Evolutionary conservation across 2,797 vertebrate species (phyloP), one percentile per base, ranked within the genome.

Genomic region (Neoniphon sammara): DNA sequence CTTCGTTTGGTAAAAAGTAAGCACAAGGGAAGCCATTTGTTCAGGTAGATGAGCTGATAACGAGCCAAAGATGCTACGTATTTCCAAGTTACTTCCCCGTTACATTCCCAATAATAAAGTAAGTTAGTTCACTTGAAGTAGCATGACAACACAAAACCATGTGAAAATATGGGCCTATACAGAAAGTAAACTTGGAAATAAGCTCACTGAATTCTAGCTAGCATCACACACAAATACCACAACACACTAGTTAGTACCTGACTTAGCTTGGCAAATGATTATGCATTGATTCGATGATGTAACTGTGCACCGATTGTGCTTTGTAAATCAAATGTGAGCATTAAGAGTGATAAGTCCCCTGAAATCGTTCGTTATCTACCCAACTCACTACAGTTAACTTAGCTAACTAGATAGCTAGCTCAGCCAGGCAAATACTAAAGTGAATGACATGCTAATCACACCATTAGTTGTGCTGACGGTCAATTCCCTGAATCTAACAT

Each of bases 401-500:
- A 39, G 59, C 64, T 61, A 59, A 44, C 64, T 53, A 4, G 36
- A 7, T 9, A 11, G 9, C 11, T 18, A 17, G 44, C 44, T 18
- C 17, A 15, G 15, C 44, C 44, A 47, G 44, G 44, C 14, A 7
- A 46, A 18, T 47, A 18, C 44, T 47, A 47, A 47, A 14, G 15
- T 47, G 14, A 18, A 47, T 18, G 15, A 47, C 34, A 66, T 5
- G 69, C 65, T 61, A 17, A 0, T 47, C 15, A 10, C 70, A 83
- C 73, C 75, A 80, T 79, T 42, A 78, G 77, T 84, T 85, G 66
- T 84, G 79, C 77, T 85, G 80, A 44, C 72, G 20, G 72, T 60
- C 76, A 77, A 30, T 23, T 59, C 36, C 60, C 4, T 4, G 20
- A n/a, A 6, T 46, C 57, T 8, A 6, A 46, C 25, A 36, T 30